A percentile compares a stretch with the other conserved stretches of the same genome.
Evolutionary conservation across 2,797 vertebrate genomes (phyloP).

Genomic region (Hippoglossus hippoglossus): DNA sequence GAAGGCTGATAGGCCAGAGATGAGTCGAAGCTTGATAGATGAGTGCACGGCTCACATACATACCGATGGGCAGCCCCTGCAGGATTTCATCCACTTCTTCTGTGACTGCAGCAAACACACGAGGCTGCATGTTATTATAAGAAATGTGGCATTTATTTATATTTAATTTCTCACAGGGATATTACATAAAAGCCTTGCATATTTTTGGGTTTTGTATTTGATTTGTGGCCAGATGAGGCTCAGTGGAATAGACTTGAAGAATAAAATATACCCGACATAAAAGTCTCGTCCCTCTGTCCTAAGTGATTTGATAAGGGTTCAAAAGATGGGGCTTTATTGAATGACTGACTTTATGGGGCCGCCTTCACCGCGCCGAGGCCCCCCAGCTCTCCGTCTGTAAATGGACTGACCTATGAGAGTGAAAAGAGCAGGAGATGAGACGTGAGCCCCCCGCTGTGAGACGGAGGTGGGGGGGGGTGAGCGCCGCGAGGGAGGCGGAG

Average conservation of each 20-base stretch:
- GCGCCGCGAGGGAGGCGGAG: not conserved
- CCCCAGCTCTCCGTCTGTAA: conserved; percentile 38
- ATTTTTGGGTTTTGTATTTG: not conserved
- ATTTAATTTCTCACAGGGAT: no score
- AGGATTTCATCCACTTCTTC: conserved; percentile 34
- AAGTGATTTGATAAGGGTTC: conserved; percentile 28
- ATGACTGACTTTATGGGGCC: conserved; percentile 23
- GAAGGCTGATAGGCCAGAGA: conserved; percentile 65
- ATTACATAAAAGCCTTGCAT: conserved; percentile 1
- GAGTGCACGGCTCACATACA: conserved; percentile 28
- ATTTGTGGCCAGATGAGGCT: not conserved
- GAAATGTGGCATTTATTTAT: no score
- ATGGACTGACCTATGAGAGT: conserved; percentile 51
- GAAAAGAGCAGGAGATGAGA: conserved; percentile 56
- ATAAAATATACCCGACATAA: conserved; percentile 5
- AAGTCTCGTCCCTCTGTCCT: not conserved
- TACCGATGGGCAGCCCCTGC: conserved; percentile 42
- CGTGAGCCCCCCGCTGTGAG: conserved; percentile 55
- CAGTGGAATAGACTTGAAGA: not conserved
- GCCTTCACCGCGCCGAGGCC: conserved; percentile 17
- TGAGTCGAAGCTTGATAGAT: conserved; percentile 67
- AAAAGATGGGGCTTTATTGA: conserved; percentile 19
- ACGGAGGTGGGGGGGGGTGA: not conserved
- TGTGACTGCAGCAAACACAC: conserved; percentile 18
- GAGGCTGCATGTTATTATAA: not conserved